Evolutionary conservation across 2,888 invertebrate species (phyloP), one percentile per base, ranked within the genome.

Genomic region (Scaptomyza flava): DNA sequence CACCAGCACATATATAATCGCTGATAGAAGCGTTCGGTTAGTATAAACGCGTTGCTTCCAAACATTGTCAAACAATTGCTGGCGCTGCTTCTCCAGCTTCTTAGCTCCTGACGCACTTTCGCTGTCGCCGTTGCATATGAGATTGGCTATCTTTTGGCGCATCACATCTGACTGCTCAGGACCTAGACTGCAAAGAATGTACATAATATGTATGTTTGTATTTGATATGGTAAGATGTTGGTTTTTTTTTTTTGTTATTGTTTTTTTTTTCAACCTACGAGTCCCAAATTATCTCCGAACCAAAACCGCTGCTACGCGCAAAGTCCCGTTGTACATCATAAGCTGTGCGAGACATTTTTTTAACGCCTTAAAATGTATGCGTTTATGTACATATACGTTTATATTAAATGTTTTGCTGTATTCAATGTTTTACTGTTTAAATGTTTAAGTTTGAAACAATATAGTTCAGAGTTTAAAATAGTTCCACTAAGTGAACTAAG

Each of bases 281-380:
- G 60, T 90, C 90, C 90, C 90, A 90, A 56, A 90, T 79, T 0
- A 90, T 81, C 72, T 88, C 82, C 0, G 80, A 77, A 3, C 87
- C 72, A 31, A 89, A 41, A 0, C 85, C 85, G 57, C 79, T 77
- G 52, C 79, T 78, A 1, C 72, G 62, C 2, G 89, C 90, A 57
- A 90, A 89, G 68, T 90, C 89, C 56, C 79, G 80, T 76, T 90
- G 90, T 9, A 90, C 89, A 23, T 89, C 86, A 27, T 60, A 74
- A 0, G 81, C 82, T 7, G 72, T 72, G 36, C 89, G 89, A 43
- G 72, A 54, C 73, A 75, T 68, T 1, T 45, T 62, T 51, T 4
- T 4, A 11, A 30, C 6, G 6, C 11, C 1, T 3, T 27, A 27
- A 27, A 27, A 27, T 23, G 23, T 23, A 3, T 23, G 23, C 23